Base-by-base conservation (phyloP, 1,140 invertebrate species). In the Drosophila teissieri region DNA sequence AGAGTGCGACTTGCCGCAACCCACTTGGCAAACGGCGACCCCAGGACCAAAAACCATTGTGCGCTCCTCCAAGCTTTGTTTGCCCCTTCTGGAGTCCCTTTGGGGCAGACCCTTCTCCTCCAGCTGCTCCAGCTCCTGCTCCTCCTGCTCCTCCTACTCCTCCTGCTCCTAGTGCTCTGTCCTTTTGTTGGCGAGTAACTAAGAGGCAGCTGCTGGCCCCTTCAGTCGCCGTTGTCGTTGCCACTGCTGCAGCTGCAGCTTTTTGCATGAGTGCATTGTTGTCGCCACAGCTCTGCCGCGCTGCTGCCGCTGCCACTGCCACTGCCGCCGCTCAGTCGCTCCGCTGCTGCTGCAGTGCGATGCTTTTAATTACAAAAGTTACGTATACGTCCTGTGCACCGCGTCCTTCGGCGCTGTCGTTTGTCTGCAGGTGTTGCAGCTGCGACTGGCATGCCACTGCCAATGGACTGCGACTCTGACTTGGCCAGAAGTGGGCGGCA, bases 281-380 rank as follows among this genome's bases (percentile, higher is more conserved):
- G 76, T 72, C 61, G 76, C 62, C 31, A 45, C 34, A 17, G 62
- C 31, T 39, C 57, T 14, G 63, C 5, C 45, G 27, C 17, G n/a
- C 54, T 45, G 61, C 51, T 34, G 60, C 34, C 4, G 14, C 19
- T 19, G 19, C 1, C 19, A 19, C 51, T 34, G 60, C 34, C 4
- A 11, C 19, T 19, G 19, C 1, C 19, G 2, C n/a, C 27, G 48
- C 37, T 15, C 52, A 40, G 45, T 14, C 4, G n/a, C 31, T 36
- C 52, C 61, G 36, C 61, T 42, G 78, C 56, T 36, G 58, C 78
- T 64, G 83, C 82, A 86, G 36, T 86, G 82, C 79, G 83, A 68
- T 86, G 83, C 78, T 86, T 86, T 86, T 86, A 86, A 86, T 86
- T 86, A 86, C 82, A 88, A 86, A 86, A 86, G 82, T 86, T 86